Conservation (phyloP, 2,888 invertebrate species). For the Metellina segmentata region DNA sequence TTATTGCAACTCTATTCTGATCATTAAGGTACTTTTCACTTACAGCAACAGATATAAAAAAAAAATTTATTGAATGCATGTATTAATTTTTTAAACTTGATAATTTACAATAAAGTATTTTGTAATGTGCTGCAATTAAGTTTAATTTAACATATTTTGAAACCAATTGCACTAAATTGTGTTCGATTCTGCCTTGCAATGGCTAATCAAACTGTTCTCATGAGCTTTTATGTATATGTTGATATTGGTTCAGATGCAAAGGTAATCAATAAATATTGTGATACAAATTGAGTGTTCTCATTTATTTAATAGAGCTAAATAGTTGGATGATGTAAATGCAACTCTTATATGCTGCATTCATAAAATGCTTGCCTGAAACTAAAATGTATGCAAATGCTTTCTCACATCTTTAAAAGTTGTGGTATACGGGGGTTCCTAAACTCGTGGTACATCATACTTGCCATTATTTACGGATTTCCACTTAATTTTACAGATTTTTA, state of each 20-base stretch:
- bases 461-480: too few relatives aligned
- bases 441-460: too few relatives aligned
- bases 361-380: too few relatives aligned
- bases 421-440: too few relatives aligned
- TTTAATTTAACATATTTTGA: constrained; percentile 17
- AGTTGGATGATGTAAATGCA: neutral
- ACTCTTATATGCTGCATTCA: neutral
- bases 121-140: neutral
- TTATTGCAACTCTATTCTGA: too few relatives aligned
- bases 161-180: constrained; percentile 28
- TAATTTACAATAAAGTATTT: neutral
- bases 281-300: constrained; percentile 16
- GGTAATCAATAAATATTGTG: constrained; percentile 40
- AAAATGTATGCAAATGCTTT: too few relatives aligned
- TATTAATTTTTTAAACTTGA: neutral
- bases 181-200: constrained; percentile 2
- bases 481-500: too few relatives aligned
- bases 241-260: constrained; percentile 51
- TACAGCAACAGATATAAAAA: neutral
- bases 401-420: too few relatives aligned
- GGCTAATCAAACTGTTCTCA: constrained; percentile 30
- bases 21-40: too few relatives aligned
- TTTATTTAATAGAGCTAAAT: neutral
- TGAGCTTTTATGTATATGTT: constrained; percentile 62
- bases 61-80: neutral